A percentile compares a stretch with the other conserved stretches of the same genome.
These are phyloP conservation scores for Anolis apletophallus DNA, from an alignment of 2,797 vertebrate species.

Conservation along the genomic window DNA sequence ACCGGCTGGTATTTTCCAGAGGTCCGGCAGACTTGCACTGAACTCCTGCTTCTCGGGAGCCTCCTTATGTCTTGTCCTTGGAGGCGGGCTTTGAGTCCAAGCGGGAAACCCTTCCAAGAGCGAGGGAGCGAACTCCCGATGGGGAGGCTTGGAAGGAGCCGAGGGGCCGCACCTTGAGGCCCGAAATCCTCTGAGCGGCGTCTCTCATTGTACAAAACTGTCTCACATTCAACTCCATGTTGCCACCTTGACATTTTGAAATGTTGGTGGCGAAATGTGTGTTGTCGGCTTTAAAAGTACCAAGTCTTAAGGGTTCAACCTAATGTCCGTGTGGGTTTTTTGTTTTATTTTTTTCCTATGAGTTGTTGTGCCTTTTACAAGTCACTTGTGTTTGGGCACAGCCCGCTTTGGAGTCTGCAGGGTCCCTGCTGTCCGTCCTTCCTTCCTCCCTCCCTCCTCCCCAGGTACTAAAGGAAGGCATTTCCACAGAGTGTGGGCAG, in stretches of 20 bases:
- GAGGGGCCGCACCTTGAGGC: slow-evolving; percentile 66
- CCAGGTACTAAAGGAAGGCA: background rate
- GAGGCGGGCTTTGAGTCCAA: slow-evolving; percentile 62
- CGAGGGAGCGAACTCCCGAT: slow-evolving; percentile 61
- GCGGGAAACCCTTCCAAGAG: slow-evolving; percentile 66
- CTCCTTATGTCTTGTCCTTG: slow-evolving; percentile 63
- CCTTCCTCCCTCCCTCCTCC: background rate
- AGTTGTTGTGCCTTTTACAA: slow-evolving; percentile 68
- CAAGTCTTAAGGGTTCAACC: slow-evolving; percentile 44
- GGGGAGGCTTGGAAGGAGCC: slow-evolving; percentile 49
- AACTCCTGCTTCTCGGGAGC: slow-evolving; percentile 63
- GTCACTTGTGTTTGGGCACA: slow-evolving; percentile 42
- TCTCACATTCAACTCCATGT: slow-evolving; percentile 54
- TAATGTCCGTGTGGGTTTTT: slow-evolving; percentile 21
- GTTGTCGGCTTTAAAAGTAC: slow-evolving; percentile 61
- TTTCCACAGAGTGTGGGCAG: background rate
- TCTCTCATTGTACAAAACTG: slow-evolving; percentile 49
- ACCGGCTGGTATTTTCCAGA: slow-evolving; percentile 59
- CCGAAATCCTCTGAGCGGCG: slow-evolving; percentile 46
- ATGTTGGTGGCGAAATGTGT: slow-evolving; percentile 42
- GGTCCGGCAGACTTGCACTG: slow-evolving; percentile 72
- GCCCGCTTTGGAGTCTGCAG: background rate
- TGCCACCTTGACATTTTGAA: slow-evolving; percentile 20
- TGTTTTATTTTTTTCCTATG: slow-evolving; percentile 42
- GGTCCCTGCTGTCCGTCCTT: background rate